These are phyloP conservation scores for Lontra canadensis DNA, from an alignment of 2,113 vertebrate genomes.

Conservation along the genomic window DNA sequence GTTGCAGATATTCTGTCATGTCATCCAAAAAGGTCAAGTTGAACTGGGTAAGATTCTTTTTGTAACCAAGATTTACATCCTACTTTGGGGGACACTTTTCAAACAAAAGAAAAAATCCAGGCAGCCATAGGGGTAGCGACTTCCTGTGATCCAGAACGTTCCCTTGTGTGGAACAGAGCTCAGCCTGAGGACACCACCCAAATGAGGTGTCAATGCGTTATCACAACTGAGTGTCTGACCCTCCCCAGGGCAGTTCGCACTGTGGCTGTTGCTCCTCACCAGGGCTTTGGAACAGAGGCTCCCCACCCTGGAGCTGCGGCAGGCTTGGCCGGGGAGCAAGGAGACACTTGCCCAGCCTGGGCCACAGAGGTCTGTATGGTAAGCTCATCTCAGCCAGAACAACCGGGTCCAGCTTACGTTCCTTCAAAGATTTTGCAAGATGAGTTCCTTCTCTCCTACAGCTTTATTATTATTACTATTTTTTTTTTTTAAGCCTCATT, in stretches of 20 bases:
- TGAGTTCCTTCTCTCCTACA: not conserved
- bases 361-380: not conserved
- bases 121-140: not conserved
- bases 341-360: not conserved
- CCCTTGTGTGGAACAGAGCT: not conserved
- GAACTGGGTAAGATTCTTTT: not conserved
- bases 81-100: conserved; percentile 1
- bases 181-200: not conserved
- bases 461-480: not conserved
- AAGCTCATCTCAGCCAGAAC: not conserved
- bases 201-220: not conserved
- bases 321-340: not conserved
- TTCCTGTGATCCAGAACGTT: not conserved
- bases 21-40: not conserved
- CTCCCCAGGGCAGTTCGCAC: not conserved
- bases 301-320: not conserved
- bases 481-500: not conserved
- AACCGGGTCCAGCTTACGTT: not conserved
- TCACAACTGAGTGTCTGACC: not conserved
- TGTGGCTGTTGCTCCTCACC: not conserved
- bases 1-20: not conserved
- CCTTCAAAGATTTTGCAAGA: not conserved
- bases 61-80: not conserved
- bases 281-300: not conserved
- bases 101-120: conserved; percentile 9